Evolutionary conservation across 2,888 invertebrate genomes (phyloP).

Genomic region (Galeopsomyia nigrocyanea): DNA sequence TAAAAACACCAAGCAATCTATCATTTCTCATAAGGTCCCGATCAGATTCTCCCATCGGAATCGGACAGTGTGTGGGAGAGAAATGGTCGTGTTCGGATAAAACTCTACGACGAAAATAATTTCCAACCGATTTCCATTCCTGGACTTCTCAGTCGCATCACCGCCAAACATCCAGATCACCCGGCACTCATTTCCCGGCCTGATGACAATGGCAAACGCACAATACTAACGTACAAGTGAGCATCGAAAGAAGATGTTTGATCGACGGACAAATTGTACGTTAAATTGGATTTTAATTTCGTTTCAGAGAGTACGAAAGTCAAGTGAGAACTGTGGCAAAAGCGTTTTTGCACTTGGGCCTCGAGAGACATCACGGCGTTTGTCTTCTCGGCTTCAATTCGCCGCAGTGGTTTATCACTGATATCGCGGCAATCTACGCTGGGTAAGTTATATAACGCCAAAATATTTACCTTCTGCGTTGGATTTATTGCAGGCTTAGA

Average conservation of each 20-base stretch:
- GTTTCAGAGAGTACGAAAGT: constrained; percentile 80
- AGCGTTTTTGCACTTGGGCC: constrained; percentile 86
- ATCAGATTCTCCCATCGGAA: constrained; percentile 78
- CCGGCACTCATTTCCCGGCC: constrained; percentile 78
- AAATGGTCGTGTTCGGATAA: constrained; percentile 77
- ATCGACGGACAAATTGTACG: too few relatives aligned
- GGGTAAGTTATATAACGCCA: constrained; percentile 72
- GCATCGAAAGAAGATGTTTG: neutral
- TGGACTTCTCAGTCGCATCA: constrained; percentile 76
- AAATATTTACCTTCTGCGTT: too few relatives aligned
- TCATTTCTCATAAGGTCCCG: constrained; percentile 72
- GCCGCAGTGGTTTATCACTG: constrained; percentile 90
- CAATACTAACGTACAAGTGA: constrained; percentile 79
- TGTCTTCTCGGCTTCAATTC: constrained; percentile 94
- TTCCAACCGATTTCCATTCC: constrained; percentile 79
- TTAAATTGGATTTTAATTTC: too few relatives aligned
- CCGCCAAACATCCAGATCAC: constrained; percentile 76
- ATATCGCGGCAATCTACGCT: constrained; percentile 89
- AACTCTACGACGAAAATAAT: constrained; percentile 70
- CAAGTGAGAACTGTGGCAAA: constrained; percentile 84
- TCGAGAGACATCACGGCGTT: constrained; percentile 85
- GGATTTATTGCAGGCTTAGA: too few relatives aligned
- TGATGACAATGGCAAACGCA: constrained; percentile 74
- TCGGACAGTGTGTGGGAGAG: constrained; percentile 72
- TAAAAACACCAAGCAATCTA: too few relatives aligned